A percentile compares a stretch with the other conserved stretches of the same genome.
Conservation (phyloP, 2,113 vertebrate species). For the Numida meleagris region DNA sequence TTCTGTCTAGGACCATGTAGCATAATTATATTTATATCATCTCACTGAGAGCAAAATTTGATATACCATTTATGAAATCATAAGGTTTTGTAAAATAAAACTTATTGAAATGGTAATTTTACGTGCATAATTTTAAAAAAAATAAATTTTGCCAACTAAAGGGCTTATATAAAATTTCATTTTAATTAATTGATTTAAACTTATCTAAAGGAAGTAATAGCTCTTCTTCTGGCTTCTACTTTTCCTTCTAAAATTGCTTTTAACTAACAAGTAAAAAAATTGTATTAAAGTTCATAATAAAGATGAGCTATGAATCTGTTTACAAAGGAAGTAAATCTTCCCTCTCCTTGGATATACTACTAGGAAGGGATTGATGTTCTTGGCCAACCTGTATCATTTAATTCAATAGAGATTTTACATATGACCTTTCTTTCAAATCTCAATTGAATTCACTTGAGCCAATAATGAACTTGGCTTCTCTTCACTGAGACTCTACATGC, state of each 20-base stretch:
- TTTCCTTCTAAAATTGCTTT: not conserved
- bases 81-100: not conserved
- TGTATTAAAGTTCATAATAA: not conserved
- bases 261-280: not conserved
- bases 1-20: not conserved
- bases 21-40: not conserved
- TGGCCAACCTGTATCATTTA: not conserved
- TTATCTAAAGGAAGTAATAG: not conserved
- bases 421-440: slow-evolving; percentile 7
- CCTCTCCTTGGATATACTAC: not conserved
- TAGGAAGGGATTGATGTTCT: not conserved
- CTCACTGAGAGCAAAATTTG: not conserved
- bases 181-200: not conserved
- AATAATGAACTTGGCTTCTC: not conserved
- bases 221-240: not conserved
- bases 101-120: not conserved
- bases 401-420: not conserved
- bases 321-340: not conserved
- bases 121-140: not conserved
- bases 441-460: not conserved
- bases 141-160: not conserved
- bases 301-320: not conserved
- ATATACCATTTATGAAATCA: not conserved
- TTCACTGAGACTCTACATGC: not conserved
- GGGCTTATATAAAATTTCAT: not conserved